Conservation (phyloP, 2,113 vertebrate genomes). For the Brachypteracias leptosomus region DNA sequence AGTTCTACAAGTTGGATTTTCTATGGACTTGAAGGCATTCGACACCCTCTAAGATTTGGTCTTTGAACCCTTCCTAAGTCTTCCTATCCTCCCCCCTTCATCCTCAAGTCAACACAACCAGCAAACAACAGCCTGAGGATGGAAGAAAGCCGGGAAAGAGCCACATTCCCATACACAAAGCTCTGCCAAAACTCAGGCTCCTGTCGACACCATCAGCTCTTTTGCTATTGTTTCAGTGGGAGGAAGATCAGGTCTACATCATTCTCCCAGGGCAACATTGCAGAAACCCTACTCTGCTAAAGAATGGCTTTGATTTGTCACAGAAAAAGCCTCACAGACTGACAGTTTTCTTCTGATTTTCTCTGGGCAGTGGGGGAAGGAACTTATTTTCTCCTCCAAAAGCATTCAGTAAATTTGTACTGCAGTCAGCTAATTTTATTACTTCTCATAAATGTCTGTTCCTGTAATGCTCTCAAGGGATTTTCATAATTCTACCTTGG, state of each 20-base stretch:
- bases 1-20: neutral
- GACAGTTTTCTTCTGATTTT: conserved; percentile 36
- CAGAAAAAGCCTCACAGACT: conserved; percentile 9
- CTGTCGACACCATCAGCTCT: neutral
- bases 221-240: neutral
- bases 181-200: neutral
- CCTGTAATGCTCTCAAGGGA: conserved; percentile 66
- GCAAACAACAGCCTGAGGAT: neutral
- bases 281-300: neutral
- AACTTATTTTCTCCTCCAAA: conserved; percentile 55
- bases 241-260: neutral
- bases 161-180: neutral
- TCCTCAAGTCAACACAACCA: neutral
- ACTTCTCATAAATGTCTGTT: conserved; percentile 69
- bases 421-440: conserved; percentile 71
- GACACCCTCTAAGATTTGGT: neutral
- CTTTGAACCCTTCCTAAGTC: neutral
- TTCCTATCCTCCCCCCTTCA: neutral
- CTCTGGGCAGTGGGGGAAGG: conserved; percentile 27
- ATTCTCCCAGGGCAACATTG: neutral
- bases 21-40: neutral
- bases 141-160: neutral
- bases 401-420: conserved; percentile 68
- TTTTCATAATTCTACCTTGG: conserved; percentile 66
- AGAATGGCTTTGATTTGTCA: neutral